Evolutionary conservation across 1,140 invertebrate genomes (phyloP).

Genomic region (Notospermus geniculatus): DNA sequence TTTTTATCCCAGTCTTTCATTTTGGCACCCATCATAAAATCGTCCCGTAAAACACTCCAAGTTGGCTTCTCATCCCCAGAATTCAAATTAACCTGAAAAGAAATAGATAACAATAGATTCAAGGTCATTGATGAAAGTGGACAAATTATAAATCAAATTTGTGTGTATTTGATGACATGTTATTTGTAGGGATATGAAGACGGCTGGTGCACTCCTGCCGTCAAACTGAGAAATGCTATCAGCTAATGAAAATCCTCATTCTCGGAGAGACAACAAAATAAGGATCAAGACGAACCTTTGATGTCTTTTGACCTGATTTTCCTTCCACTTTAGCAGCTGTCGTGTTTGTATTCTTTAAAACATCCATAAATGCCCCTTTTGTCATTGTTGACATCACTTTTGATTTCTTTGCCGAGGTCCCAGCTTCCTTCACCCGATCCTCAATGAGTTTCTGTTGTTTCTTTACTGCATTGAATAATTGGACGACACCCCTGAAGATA

Average conservation of each 20-base stretch:
- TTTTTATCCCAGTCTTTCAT: slow-evolving; percentile 90
- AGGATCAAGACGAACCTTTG: no score
- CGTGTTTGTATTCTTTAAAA: slow-evolving; percentile 66
- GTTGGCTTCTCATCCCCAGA: slow-evolving; percentile 30
- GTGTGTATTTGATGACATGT: no score
- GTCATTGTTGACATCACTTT: slow-evolving; percentile 78
- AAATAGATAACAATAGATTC: no score
- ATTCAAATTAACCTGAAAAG: no score
- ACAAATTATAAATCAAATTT: no score
- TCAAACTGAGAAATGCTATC: no score
- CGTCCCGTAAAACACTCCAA: slow-evolving; percentile 70
- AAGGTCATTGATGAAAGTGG: no score
- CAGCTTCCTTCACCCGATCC: slow-evolving; percentile 69
- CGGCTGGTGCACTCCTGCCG: no score
- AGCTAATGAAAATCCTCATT: no score
- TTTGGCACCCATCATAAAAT: slow-evolving; percentile 84
- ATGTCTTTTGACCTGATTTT: no score
- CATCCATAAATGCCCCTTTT: slow-evolving; percentile 78
- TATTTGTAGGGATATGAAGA: no score
- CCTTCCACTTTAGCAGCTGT: slow-evolving; percentile 23
- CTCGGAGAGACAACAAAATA: no score
- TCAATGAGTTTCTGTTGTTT: slow-evolving; percentile 78
- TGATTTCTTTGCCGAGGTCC: slow-evolving; percentile 78
- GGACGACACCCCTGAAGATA: slow-evolving; percentile 78
- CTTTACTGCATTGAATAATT: slow-evolving; percentile 86